Evolutionary conservation across 2,888 invertebrate genomes (phyloP), one percentile per base, ranked within the genome.

Genomic region (Laspeyria flexula): DNA sequence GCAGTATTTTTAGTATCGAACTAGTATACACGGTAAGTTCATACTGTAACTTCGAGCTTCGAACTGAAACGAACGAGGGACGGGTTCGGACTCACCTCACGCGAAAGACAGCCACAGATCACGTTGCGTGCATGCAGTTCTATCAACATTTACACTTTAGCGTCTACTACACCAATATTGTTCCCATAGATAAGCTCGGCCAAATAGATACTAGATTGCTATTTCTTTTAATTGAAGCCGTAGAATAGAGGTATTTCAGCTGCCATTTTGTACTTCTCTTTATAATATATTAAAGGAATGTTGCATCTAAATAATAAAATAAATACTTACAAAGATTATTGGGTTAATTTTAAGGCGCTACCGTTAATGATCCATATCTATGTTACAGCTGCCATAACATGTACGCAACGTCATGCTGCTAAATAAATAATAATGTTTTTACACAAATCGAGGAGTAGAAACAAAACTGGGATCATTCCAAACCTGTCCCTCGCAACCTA

Each of bases 161-260:
- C 65, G 64, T 64, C 70, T 71, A 73, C 77, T 85, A 86, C 75
- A 77, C 85, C 85, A 86, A 85, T 83, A 88, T 91, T 91, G 91
- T 88, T 91, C 90, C 91, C 91, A 82, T 81, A 81, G 75, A 35
- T 90, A 91, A 91, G 90, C 90, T 90, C 90, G 83, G 84, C 88
- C 84, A 81, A 90, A 86, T 75, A 68, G 53, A 67, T 65, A 65
- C 59, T 64, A 69, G 51, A 40, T 57, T 57, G 59, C 60, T 71
- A 65, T 73, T 71, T 60, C 65, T 60, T 73, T 74, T 71, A 62
- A 65, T 76, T 70, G 62, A 73, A 77, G 73, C 75, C 71, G 73
- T 73, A 74, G 41, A 71, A 73, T 75, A 72, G 69, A 75, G 69
- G 60, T 69, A 69, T 58, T 76, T 73, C 79, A 90, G 90, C 90